A percentile compares a stretch with the other conserved stretches of the same genome.
Conservation (phyloP, 2,797 vertebrate genomes). For the Peromyscus melanophrys region DNA sequence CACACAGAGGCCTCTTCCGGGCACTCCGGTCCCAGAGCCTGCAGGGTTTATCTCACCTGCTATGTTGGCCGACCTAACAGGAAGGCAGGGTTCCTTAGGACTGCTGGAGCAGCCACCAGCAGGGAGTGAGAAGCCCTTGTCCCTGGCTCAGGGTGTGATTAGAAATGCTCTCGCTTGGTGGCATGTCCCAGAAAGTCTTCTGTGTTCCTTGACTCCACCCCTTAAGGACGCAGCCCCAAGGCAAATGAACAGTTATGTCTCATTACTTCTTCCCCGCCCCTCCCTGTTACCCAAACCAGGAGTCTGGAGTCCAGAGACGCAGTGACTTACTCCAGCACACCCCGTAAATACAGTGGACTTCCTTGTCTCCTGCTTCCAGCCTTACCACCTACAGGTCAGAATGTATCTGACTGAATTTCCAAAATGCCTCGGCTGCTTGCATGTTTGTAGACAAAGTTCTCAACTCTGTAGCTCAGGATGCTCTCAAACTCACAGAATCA, state of each 20-base stretch:
- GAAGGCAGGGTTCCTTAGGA: neutral
- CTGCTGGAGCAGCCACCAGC: neutral
- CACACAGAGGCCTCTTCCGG: too few relatives aligned
- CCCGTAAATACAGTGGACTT: neutral
- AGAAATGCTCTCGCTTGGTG: conserved; percentile 47
- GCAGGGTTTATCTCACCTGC: neutral
- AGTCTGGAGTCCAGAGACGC: conserved; percentile 28
- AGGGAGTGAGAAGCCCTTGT: neutral
- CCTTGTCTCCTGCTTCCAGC: neutral
- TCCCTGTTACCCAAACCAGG: neutral
- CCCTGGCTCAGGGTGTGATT: neutral
- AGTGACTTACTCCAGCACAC: neutral
- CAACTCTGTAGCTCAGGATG: neutral
- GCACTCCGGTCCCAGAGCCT: neutral
- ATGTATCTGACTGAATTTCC: neutral
- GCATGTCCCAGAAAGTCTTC: neutral
- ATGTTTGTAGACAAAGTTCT: neutral
- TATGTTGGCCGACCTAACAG: neutral
- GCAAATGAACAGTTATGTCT: conserved; percentile 32
- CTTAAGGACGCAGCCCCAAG: neutral
- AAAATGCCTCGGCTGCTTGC: neutral
- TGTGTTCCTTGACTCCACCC: neutral
- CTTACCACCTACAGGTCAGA: neutral
- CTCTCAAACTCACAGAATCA: neutral
- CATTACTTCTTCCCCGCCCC: neutral